Base-by-base conservation (phyloP, 2,113 vertebrate species). In the Periophthalmus modestus region DNA sequence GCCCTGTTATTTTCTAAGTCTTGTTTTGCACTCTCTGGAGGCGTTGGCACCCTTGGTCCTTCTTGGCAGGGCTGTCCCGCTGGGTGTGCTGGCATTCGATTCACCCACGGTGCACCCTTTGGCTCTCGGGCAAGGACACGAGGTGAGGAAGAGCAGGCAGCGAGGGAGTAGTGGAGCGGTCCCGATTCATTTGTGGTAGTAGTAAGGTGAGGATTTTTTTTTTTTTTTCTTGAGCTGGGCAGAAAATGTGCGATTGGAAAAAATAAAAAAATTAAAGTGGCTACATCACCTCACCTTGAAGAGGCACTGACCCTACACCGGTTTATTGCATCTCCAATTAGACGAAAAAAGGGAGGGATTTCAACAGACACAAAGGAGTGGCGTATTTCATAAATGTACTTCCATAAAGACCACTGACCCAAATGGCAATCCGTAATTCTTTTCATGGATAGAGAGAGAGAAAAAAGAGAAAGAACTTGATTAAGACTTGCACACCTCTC, bases 381-480 rank as follows among this genome's bases (percentile, higher is more conserved):
- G 84, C 85, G 88, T 91, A 92, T 89, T 91, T 92, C 88, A 92
- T 86, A 87, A 87, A 89, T 90, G 88, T 88, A 88, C 82, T 89
- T 91, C 88, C 87, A 91, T 91, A 90, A 92, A 92, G 89, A 88
- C 89, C 90, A 91, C 89, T 92, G 92, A 92, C 91, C 91, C 89
- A 89, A 87, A 90, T 85, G 87, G 89, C 88, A 87, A 89, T 93
- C 88, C 86, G 88, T 90, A 89, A 90, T 87, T 91, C 89, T 85
- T 89, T 85, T 89, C 83, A 66, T 75, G 69, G 89, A 80, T 87
- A 15, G 28, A 16, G 85, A 81, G 90, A 85, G 89, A 90, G 84
- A 83, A 91, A 89, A 89, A 90, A 89, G 89, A 92, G 89, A 89
- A 83, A 91, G 28, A 92, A 90, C 87, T 43, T 43, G 39, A 88